Evolutionary conservation across 2,888 invertebrate species (phyloP).

Genomic region (Euzetes globulus): DNA sequence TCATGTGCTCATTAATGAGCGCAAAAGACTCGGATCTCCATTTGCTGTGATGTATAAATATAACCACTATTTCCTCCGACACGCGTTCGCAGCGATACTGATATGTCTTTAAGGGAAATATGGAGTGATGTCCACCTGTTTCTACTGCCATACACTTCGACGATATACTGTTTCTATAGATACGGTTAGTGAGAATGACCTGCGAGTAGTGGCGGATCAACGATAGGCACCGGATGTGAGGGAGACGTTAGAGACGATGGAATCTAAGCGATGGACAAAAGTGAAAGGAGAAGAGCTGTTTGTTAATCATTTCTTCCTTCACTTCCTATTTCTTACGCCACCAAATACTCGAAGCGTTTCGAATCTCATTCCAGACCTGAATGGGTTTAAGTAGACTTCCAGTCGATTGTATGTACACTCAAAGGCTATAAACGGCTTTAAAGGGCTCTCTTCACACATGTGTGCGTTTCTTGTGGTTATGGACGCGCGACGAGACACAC

Average conservation of each 20-base stretch:
- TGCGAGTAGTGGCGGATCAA: not conserved
- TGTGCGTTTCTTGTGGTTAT: conserved; percentile 18
- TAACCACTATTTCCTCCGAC: conserved; percentile 25
- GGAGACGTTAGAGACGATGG: conserved; percentile 23
- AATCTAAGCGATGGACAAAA: conserved; percentile 17
- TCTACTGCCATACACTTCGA: not conserved
- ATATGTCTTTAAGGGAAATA: not conserved
- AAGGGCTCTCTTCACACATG: conserved; percentile 23
- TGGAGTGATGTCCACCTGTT: conserved; percentile 14
- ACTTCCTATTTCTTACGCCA: conserved; percentile 25
- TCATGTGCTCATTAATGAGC: conserved; percentile 14
- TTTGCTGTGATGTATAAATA: not conserved
- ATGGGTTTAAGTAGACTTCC: conserved; percentile 2
- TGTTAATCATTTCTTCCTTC: not conserved
- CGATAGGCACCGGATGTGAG: conserved; percentile 7
- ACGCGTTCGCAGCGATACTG: not conserved
- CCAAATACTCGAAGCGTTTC: not conserved
- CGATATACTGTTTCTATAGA: not conserved
- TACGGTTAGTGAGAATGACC: conserved; percentile 14
- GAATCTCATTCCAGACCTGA: not conserved
- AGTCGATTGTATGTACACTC: not conserved
- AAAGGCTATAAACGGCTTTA: conserved; percentile 10
- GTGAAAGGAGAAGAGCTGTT: not conserved
- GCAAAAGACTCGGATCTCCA: not conserved
- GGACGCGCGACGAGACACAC: conserved; percentile 23